phyloP scores from a whole-genome alignment of 2,888 invertebrate genomes.

The Andricus quercusramuli region DNA sequence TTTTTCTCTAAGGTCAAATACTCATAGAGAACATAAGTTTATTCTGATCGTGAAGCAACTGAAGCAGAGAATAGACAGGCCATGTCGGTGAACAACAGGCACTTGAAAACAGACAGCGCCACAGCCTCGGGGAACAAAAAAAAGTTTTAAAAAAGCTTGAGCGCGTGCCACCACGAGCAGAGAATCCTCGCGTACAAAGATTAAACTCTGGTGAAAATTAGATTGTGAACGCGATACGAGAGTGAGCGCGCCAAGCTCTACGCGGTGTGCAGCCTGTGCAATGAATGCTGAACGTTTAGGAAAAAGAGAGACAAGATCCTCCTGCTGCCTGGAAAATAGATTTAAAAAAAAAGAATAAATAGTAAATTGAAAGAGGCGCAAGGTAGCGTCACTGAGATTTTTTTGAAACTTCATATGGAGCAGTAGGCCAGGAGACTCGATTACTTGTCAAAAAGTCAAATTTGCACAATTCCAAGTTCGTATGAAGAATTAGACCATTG shows the following conservation, averaged over 20 bases:
- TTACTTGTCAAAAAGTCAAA: too few species aligned
- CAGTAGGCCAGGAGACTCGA: too few species aligned
- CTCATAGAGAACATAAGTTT: background rate
- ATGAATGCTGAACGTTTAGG: slow-evolving; percentile 46
- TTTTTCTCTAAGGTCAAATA: slow-evolving; percentile 19
- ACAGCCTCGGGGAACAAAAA: slow-evolving; percentile 53
- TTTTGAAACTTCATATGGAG: too few species aligned
- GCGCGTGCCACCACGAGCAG: slow-evolving; percentile 62
- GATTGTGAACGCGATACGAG: slow-evolving; percentile 69
- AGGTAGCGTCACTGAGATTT: too few species aligned
- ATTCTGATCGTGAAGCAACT: slow-evolving; percentile 47
- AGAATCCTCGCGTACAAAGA: slow-evolving; percentile 63
- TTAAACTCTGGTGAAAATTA: slow-evolving; percentile 74
- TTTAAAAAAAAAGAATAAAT: background rate
- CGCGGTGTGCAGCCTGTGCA: slow-evolving; percentile 19
- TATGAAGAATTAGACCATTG: too few species aligned
- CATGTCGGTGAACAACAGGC: slow-evolving; percentile 62
- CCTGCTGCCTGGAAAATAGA: slow-evolving; percentile 7
- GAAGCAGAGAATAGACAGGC: slow-evolving; percentile 61
- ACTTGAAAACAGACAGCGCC: slow-evolving; percentile 58
- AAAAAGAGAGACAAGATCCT: slow-evolving; percentile 49
- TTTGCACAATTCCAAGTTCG: too few species aligned
- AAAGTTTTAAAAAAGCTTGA: slow-evolving; percentile 65
- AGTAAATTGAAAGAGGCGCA: background rate
- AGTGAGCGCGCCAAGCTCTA: slow-evolving; percentile 40